A percentile compares a stretch with the other conserved stretches of the same genome.
phyloP scores from a whole-genome alignment of 2,888 invertebrate species.

The Ligdia adustata region DNA sequence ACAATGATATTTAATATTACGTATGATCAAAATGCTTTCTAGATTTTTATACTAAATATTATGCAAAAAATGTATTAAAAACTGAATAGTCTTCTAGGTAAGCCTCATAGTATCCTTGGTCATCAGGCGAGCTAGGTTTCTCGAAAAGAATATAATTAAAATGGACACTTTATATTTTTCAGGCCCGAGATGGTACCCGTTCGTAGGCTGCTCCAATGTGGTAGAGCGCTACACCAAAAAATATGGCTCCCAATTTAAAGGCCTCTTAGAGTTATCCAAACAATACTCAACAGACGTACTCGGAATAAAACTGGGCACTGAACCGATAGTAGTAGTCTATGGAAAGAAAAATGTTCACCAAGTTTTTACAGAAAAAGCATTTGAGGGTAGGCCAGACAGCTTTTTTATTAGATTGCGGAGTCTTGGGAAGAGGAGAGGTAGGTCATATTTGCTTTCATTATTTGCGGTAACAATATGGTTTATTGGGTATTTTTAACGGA shows the following conservation, averaged over 20 bases:
- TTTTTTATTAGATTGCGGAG: conserved; percentile 87
- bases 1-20: too few species aligned
- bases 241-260: conserved; percentile 82
- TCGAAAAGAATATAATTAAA: too few species aligned
- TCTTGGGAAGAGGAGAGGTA: conserved; percentile 87
- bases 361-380: conserved; percentile 85
- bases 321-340: conserved; percentile 85
- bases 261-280: conserved; percentile 82
- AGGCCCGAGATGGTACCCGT: conserved; percentile 75
- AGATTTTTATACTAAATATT: too few species aligned
- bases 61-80: too few species aligned
- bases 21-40: too few species aligned
- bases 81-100: too few species aligned
- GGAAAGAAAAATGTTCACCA: conserved; percentile 85
- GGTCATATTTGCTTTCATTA: too few species aligned
- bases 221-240: conserved; percentile 51
- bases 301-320: conserved; percentile 86
- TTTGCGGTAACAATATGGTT: too few species aligned
- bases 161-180: too few species aligned
- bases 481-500: too few species aligned
- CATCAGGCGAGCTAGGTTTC: too few species aligned
- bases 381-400: conserved; percentile 88
- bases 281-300: conserved; percentile 85
- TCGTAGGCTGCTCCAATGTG: conserved; percentile 60
- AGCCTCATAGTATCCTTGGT: too few species aligned